A percentile compares a stretch with the other conserved stretches of the same genome.
Conservation (phyloP, 2,888 invertebrate genomes). For the Cepaea hortensis region DNA sequence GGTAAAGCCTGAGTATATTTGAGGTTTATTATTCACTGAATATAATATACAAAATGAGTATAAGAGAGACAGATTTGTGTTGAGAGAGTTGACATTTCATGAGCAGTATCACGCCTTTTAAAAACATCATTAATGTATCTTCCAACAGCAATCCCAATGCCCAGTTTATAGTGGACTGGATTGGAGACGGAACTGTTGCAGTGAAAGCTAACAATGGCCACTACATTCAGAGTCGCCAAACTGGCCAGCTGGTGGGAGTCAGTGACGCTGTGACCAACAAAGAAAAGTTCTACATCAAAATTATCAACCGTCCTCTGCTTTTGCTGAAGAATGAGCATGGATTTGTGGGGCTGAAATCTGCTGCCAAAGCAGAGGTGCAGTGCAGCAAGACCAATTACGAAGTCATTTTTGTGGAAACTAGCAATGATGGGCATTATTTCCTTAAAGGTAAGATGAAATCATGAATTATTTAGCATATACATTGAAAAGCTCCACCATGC, state of each 20-base stretch:
- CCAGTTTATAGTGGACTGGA: constrained; percentile 93
- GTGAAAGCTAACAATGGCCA: constrained; percentile 96
- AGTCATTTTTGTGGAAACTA: constrained; percentile 91
- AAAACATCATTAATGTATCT: neutral
- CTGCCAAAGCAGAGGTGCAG: constrained; percentile 83
- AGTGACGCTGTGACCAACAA: constrained; percentile 88
- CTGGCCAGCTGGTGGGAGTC: constrained; percentile 94
- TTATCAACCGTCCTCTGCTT: constrained; percentile 86
- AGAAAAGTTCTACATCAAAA: constrained; percentile 90
- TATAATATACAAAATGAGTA: no score
- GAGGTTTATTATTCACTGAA: no score
- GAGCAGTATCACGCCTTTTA: no score
- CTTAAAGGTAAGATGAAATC: constrained; percentile 86
- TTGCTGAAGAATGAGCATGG: constrained; percentile 96
- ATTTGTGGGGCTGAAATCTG: constrained; percentile 92
- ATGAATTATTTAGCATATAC: no score
- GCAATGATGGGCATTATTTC: constrained; percentile 89
- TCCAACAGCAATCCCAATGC: constrained; percentile 51
- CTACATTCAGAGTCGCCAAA: constrained; percentile 93
- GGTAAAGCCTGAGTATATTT: no score
- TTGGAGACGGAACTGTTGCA: constrained; percentile 91
- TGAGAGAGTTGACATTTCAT: no score
- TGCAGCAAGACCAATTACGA: constrained; percentile 97
- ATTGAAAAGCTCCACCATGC: no score
- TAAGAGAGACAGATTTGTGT: no score